phyloP scores from a whole-genome alignment of 1,140 invertebrate genomes.

The Bathynomus jamesi region DNA sequence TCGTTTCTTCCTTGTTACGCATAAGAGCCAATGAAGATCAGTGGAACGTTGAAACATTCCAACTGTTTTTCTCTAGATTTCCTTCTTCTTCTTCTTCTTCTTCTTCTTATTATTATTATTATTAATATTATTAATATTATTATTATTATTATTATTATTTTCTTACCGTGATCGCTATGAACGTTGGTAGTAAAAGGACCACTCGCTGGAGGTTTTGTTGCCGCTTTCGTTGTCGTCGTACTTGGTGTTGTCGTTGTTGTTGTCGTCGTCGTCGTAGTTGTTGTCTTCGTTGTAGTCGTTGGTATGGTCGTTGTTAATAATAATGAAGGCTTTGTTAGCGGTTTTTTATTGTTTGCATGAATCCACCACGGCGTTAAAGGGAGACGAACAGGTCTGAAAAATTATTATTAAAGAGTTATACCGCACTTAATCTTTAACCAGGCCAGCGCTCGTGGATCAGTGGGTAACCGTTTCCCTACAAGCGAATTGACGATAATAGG shows the following conservation, averaged over 20 bases:
- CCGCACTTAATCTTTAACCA: conserved; percentile 7
- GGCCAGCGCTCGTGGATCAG: too few species aligned
- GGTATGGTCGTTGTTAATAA: conserved; percentile 7
- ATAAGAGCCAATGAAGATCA: too few species aligned
- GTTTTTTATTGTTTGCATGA: conserved; percentile 6
- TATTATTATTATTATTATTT: conserved; percentile 18
- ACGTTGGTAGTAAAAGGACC: conserved; percentile 13
- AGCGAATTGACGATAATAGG: too few species aligned
- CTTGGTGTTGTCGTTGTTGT: conserved; percentile 39
- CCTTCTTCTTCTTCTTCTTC: conserved; percentile 8
- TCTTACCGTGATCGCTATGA: conserved; percentile 20
- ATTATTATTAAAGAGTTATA: conserved; percentile 5
- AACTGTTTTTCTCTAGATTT: too few species aligned
- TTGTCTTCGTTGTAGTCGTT: conserved; percentile 23
- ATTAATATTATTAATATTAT: neutral
- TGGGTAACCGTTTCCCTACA: too few species aligned
- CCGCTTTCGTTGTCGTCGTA: conserved; percentile 36
- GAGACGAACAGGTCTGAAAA: conserved; percentile 6
- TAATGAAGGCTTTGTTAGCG: neutral
- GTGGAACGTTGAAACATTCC: too few species aligned
- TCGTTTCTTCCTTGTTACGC: too few species aligned
- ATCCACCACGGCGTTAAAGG: neutral
- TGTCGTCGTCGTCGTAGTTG: conserved; percentile 35
- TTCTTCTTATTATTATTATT: neutral
- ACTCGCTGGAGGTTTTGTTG: conserved; percentile 38